Percentiles rank a stretch among this genome's conserved stretches.
Conservation (phyloP, 2,113 vertebrate species). For the Esox niger region DNA sequence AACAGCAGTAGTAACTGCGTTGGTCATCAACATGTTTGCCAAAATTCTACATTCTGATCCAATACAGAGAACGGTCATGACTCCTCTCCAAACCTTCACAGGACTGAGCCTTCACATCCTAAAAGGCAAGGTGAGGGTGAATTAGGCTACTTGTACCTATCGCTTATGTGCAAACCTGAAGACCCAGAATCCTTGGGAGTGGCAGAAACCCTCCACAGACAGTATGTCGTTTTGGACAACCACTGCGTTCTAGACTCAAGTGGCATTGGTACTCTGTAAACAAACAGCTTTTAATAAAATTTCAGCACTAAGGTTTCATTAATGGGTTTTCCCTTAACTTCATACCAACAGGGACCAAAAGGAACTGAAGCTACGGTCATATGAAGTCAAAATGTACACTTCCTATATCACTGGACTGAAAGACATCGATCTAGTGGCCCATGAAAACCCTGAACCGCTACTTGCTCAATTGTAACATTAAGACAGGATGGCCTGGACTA, state of each 20-base stretch:
- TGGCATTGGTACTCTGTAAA: neutral
- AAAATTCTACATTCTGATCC: too few relatives aligned
- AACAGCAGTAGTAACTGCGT: neutral
- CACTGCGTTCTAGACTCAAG: neutral
- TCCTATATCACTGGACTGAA: neutral
- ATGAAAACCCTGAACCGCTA: too few relatives aligned
- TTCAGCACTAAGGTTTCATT: neutral
- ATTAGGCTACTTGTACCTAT: too few relatives aligned
- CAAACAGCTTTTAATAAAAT: neutral
- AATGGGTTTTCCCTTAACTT: neutral
- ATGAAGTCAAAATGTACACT: too few relatives aligned
- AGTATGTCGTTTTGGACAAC: neutral
- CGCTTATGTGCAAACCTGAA: neutral
- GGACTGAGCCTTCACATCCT: neutral
- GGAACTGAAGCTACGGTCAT: too few relatives aligned
- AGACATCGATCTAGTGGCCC: neutral
- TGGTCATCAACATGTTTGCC: neutral
- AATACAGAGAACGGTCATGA: neutral
- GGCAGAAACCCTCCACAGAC: neutral
- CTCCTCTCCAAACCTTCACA: neutral
- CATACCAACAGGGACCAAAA: neutral
- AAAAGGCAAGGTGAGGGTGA: neutral
- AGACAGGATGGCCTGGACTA: neutral
- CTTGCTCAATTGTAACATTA: too few relatives aligned
- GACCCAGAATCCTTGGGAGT: neutral